Percentiles rank a stretch among this genome's conserved stretches.
phyloP scores from a whole-genome alignment of 2,888 invertebrate species.

The Lithophane leautieri region DNA sequence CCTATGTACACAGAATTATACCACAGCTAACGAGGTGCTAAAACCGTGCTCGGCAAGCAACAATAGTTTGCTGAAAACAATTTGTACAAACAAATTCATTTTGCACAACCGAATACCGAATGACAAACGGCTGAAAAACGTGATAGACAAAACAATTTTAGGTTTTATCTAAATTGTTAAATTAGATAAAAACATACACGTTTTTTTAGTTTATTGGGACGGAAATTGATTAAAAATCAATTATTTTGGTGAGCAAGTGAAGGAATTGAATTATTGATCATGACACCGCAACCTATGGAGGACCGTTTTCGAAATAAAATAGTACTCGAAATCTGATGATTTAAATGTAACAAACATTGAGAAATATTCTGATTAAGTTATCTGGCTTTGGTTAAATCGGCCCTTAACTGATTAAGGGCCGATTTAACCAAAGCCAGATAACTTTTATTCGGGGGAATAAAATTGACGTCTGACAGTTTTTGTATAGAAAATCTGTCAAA shows the following conservation, averaged over 20 bases:
- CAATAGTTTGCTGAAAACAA: slow-evolving; percentile 47
- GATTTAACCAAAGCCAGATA: no score
- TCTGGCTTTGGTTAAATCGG: no score
- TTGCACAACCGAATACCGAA: slow-evolving; percentile 24
- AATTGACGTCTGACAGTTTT: no score
- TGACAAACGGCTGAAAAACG: slow-evolving; percentile 16
- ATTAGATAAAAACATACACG: slow-evolving; percentile 1
- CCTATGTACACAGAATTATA: slow-evolving; percentile 1
- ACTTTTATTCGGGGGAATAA: no score
- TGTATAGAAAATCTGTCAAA: no score
- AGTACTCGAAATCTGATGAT: not conserved
- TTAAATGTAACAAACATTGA: not conserved
- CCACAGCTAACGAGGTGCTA: slow-evolving; percentile 48
- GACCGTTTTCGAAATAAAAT: not conserved
- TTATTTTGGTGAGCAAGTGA: not conserved
- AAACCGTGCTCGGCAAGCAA: slow-evolving; percentile 24
- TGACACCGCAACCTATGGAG: no score
- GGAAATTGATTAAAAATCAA: not conserved
- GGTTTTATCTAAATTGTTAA: not conserved
- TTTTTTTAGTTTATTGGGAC: not conserved
- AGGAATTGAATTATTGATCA: not conserved
- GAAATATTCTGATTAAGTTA: not conserved
- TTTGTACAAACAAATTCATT: slow-evolving; percentile 56
- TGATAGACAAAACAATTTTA: slow-evolving; percentile 1
- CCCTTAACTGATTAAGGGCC: no score